phyloP scores from a whole-genome alignment of 1,140 invertebrate species.

The Aphelinus atriplicis region DNA sequence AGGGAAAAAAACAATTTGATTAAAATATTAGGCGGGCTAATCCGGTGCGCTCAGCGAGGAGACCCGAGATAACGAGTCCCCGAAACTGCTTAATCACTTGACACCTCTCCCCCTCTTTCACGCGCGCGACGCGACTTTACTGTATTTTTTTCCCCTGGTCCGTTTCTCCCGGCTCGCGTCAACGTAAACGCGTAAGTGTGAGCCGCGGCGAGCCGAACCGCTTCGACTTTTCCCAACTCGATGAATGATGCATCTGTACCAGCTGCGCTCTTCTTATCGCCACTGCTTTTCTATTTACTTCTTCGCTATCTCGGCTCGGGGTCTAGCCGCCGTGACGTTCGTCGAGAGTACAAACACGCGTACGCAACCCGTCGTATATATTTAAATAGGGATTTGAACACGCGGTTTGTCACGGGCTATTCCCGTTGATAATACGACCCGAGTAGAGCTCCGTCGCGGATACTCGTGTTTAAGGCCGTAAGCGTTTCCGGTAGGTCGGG shows the following conservation, averaged over 20 bases:
- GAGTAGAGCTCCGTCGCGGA: too few relatives aligned
- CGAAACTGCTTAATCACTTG: constrained; percentile 36
- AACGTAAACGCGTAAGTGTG: too few relatives aligned
- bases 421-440: too few relatives aligned
- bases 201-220: neutral
- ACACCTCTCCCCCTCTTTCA: constrained; percentile 1
- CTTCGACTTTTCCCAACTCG: neutral
- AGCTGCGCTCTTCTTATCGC: constrained; percentile 12
- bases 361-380: neutral
- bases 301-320: neutral
- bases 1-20: constrained; percentile 24
- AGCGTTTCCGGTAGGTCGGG: too few relatives aligned
- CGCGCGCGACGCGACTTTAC: neutral
- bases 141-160: neutral
- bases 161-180: neutral
- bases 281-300: constrained; percentile 14
- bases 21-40: constrained; percentile 37
- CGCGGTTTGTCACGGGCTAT: too few relatives aligned
- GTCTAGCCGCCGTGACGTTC: neutral
- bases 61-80: constrained; percentile 4
- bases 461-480: too few relatives aligned
- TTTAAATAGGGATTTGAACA: neutral
- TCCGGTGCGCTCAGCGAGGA: neutral
- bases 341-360: neutral
- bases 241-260: constrained; percentile 15